These are phyloP conservation scores for Mycetomoellerius zeteki DNA, from an alignment of 1,140 invertebrate species.

Conservation along the genomic window DNA sequence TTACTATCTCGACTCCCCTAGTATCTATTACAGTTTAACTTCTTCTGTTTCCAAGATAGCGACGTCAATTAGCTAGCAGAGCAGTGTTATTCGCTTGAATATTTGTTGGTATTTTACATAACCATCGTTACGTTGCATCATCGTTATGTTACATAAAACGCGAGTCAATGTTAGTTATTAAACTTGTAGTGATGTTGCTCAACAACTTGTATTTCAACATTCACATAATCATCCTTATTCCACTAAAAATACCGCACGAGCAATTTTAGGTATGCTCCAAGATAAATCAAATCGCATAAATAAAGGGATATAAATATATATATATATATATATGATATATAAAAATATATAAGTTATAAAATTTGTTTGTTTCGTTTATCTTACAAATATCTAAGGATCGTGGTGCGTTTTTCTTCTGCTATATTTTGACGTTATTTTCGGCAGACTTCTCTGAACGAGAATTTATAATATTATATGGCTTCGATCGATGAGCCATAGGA, in stretches of 20 bases:
- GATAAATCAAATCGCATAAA: neutral
- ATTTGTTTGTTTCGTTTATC: neutral
- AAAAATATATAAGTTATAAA: neutral
- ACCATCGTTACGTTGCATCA: conserved; percentile 52
- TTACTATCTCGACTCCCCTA: conserved; percentile 32
- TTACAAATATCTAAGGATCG: neutral
- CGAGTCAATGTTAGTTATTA: conserved; percentile 55
- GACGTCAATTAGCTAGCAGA: conserved; percentile 50
- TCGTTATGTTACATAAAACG: conserved; percentile 54
- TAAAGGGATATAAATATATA: neutral
- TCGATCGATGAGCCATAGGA: conserved; percentile 43
- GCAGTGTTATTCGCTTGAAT: conserved; percentile 52
- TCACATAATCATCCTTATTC: conserved; percentile 27
- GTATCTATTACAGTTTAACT: conserved; percentile 58
- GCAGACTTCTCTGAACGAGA: neutral
- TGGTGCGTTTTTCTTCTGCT: neutral
- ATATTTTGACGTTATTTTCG: conserved; percentile 5
- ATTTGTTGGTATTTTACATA: conserved; percentile 60
- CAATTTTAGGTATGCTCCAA: neutral
- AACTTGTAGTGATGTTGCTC: conserved; percentile 38
- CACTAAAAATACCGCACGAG: neutral
- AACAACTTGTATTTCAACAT: conserved; percentile 25
- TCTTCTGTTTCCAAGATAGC: conserved; percentile 54
- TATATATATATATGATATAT: too few species aligned
- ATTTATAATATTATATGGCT: conserved; percentile 32